Evolutionary conservation across 1,140 invertebrate genomes (phyloP), one percentile per base, ranked within the genome.

Genomic region (Lysiphlebus fabarum): DNA sequence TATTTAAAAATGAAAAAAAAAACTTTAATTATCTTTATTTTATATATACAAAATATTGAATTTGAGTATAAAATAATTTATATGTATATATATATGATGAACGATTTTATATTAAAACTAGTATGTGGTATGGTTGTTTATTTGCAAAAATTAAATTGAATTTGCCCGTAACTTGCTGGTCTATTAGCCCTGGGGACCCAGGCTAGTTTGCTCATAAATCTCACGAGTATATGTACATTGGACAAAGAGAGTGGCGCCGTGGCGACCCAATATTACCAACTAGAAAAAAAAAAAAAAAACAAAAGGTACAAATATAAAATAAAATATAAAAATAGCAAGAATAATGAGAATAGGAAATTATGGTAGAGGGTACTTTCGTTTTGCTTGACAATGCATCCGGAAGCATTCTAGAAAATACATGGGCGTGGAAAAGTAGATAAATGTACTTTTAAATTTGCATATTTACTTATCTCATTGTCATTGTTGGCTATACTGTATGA

Each of bases 61-160:
- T 26, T 26, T 26, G 17, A 2, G 17, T 26, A 26, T 1, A 4
- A 26, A 26, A 26, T 26, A 26, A 26, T 26, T 26, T 26, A 26
- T 26, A 26, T 26, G 17, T 26, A 26, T 26, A 26, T 26, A 4
- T 26, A 26, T 26, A 26, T 26, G 17, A 26, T 4, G 4, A 4
- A 26, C 17, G 17, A 26, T 26, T 26, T 26, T 26, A 26, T 26
- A 26, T 26, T 26, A 26, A 26, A 26, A 26, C 17, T 26, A 8
- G 56, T 51, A 38, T 62, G 63, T 56, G 63, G 62, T 26, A 62
- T 54, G 67, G 65, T 74, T 75, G 72, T 73, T 74, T 74, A 74
- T 76, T 75, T 68, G 75, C 65, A 70, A 76, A n/a, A 75, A 76
- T 76, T 75, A 73, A 76, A 76, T 74, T 74, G 72, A 75, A 76